Conservation (phyloP, 2,888 invertebrate genomes). For the Eupelmus urozonus region DNA sequence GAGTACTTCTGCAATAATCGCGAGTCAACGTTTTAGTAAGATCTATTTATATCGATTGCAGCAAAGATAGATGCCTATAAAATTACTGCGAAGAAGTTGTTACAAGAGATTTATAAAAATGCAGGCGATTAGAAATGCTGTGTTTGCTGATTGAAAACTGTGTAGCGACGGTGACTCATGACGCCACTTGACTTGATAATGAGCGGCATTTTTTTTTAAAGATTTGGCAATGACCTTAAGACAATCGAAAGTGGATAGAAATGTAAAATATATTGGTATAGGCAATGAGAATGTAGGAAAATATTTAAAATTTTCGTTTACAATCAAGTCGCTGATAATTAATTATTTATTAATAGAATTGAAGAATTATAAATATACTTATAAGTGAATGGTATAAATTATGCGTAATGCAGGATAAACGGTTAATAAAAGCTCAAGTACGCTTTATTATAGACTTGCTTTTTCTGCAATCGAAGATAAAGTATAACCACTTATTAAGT, state of each 20-base stretch:
- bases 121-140: slow-evolving; percentile 11
- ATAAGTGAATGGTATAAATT: slow-evolving; percentile 19
- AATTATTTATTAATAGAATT: slow-evolving; percentile 14
- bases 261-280: background rate
- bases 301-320: no score
- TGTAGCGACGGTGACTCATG: background rate
- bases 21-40: background rate
- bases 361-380: no score
- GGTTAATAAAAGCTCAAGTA: no score
- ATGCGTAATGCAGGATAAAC: background rate
- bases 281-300: no score
- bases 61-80: background rate
- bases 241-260: slow-evolving; percentile 13
- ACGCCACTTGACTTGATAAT: slow-evolving; percentile 42
- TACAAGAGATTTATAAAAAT: background rate
- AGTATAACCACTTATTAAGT: no score
- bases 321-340: background rate
- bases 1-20: background rate
- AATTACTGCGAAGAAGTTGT: background rate
- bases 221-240: slow-evolving; percentile 36
- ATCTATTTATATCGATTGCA: slow-evolving; percentile 21
- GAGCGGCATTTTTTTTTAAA: slow-evolving; percentile 11
- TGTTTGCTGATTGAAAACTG: background rate
- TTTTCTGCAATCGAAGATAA: no score
- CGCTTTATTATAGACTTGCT: no score